These are phyloP conservation scores for Eugnorisma glareosa DNA, from an alignment of 2,888 invertebrate species.

Conservation along the genomic window DNA sequence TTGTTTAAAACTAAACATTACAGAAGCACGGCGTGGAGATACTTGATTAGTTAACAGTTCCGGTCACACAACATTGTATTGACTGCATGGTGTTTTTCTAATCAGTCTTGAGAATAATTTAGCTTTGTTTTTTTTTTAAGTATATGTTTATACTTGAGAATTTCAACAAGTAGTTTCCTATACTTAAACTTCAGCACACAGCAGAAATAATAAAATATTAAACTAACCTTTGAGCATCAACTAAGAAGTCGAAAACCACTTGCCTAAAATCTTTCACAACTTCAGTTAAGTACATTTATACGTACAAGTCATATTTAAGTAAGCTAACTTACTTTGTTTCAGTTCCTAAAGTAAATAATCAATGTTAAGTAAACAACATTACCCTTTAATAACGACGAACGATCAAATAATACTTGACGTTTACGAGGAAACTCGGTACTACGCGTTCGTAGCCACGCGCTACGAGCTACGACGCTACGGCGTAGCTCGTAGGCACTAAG, in stretches of 20 bases:
- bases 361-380: slow-evolving; percentile 60
- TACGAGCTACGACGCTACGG: slow-evolving; percentile 67
- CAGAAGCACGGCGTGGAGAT: neutral
- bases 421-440: slow-evolving; percentile 64
- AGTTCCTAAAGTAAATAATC: slow-evolving; percentile 61
- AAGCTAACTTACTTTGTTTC: slow-evolving; percentile 51
- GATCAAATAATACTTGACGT: slow-evolving; percentile 66
- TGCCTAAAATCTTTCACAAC: slow-evolving; percentile 10
- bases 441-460: slow-evolving; percentile 60
- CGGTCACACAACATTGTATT: neutral
- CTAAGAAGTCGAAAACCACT: neutral
- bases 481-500: slow-evolving; percentile 65
- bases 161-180: neutral
- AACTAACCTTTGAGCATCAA: neutral
- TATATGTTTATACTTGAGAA: no score
- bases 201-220: neutral
- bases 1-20: neutral
- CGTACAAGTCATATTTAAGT: slow-evolving; percentile 43
- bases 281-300: slow-evolving; percentile 15
- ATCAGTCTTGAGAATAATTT: neutral
- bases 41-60: neutral
- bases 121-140: neutral
- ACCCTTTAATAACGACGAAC: slow-evolving; percentile 65
- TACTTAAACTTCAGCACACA: neutral
- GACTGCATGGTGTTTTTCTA: neutral